These are phyloP conservation scores for Coregonus clupeaformis DNA, from an alignment of 2,113 vertebrate genomes.

Conservation along the genomic window DNA sequence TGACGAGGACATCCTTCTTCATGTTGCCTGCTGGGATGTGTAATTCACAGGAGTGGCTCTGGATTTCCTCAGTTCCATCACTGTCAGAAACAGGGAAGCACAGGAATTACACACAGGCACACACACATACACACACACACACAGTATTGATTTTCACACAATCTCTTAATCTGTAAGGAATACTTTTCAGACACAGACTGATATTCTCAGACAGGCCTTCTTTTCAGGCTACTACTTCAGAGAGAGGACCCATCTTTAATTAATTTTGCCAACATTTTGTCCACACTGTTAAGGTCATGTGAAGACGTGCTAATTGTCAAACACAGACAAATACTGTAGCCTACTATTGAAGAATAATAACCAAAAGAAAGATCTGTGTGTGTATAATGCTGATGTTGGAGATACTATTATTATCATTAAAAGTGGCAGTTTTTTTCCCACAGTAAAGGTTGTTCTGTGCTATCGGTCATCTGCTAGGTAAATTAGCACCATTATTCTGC, in stretches of 20 bases:
- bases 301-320: neutral
- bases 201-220: neutral
- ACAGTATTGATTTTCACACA: slow-evolving; percentile 3
- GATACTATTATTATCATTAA: slow-evolving; percentile 51
- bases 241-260: no score
- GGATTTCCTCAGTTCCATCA: slow-evolving; percentile 49
- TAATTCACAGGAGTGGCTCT: slow-evolving; percentile 46
- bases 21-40: slow-evolving; percentile 63
- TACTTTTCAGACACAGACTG: neutral
- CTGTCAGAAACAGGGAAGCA: slow-evolving; percentile 57
- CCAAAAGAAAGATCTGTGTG: slow-evolving; percentile 8
- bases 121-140: neutral
- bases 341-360: neutral
- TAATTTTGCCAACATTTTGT: no score
- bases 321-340: neutral
- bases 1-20: slow-evolving; percentile 56
- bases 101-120: slow-evolving; percentile 18
- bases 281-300: neutral
- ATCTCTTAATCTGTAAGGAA: neutral
- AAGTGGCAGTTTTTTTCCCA: slow-evolving; percentile 43
- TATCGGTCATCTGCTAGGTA: slow-evolving; percentile 73
- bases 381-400: neutral
- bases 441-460: slow-evolving; percentile 53
- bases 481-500: slow-evolving; percentile 72
- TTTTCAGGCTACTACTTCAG: neutral